These are phyloP conservation scores for Axis porcinus DNA, from an alignment of 2,113 vertebrate species.

Conservation along the genomic window DNA sequence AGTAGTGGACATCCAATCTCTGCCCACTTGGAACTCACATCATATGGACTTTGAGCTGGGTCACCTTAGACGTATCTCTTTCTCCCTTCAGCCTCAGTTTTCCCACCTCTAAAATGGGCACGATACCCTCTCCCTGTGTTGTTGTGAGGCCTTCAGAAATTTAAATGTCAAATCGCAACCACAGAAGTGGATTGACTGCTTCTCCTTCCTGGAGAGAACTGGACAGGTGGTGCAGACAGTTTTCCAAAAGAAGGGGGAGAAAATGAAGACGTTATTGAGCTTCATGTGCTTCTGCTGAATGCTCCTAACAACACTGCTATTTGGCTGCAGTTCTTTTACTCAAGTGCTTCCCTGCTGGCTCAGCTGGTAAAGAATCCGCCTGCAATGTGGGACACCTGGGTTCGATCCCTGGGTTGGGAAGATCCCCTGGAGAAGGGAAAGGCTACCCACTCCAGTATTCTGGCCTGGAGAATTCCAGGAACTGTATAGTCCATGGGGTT, in stretches of 20 bases:
- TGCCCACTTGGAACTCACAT: background rate
- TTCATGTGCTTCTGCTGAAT: fast-evolving
- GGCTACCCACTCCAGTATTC: background rate
- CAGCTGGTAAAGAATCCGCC: background rate
- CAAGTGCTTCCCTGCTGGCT: background rate
- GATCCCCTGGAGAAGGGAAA: background rate
- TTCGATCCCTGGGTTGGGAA: background rate
- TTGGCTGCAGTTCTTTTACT: background rate
- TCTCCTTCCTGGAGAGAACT: background rate
- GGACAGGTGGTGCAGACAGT: background rate
- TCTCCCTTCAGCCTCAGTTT: background rate
- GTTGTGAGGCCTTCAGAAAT: background rate
- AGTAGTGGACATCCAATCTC: background rate
- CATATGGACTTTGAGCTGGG: background rate
- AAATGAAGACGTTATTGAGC: background rate
- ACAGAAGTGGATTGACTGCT: background rate
- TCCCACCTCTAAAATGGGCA: background rate
- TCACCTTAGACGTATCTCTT: background rate
- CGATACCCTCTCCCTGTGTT: background rate
- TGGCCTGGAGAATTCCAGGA: background rate
- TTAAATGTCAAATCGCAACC: background rate
- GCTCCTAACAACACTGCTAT: background rate
- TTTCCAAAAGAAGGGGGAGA: background rate
- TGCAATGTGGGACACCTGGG: background rate
- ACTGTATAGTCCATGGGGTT: background rate